Percentiles rank a stretch among this genome's conserved stretches.
phyloP scores from a whole-genome alignment of 2,113 vertebrate species.

The Cheirogaleus medius region DNA sequence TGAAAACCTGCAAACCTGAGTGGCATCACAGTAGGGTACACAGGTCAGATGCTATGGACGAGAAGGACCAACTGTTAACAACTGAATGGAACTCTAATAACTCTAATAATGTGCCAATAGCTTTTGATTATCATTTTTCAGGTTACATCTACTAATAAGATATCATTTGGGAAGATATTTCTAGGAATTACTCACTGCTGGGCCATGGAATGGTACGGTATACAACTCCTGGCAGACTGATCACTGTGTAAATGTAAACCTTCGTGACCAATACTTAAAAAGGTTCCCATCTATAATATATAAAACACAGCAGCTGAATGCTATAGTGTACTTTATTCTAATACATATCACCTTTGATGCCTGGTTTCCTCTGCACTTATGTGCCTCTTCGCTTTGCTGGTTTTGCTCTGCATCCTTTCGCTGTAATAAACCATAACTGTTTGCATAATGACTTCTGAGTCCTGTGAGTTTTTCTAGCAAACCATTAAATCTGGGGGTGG shows the following conservation, averaged over 20 bases:
- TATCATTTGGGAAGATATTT: not conserved
- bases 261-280: not conserved
- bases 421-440: not conserved
- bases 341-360: not conserved
- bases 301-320: not conserved
- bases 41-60: not conserved
- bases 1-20: not conserved
- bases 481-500: not conserved
- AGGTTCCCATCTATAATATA: not conserved
- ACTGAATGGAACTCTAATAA: not conserved
- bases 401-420: not conserved
- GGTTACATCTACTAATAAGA: not conserved
- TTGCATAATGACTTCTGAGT: not conserved
- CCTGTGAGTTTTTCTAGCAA: not conserved
- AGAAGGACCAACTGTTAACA: not conserved
- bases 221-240: not conserved
- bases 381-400: not conserved
- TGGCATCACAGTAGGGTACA: not conserved
- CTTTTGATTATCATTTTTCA: constrained; percentile 10
- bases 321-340: not conserved
- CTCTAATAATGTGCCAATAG: not conserved
- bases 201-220: not conserved
- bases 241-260: not conserved
- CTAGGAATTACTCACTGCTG: not conserved
- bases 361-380: not conserved